Conservation (phyloP, 92 coral and sea anemone genomes). For the Montipora capitata region DNA sequence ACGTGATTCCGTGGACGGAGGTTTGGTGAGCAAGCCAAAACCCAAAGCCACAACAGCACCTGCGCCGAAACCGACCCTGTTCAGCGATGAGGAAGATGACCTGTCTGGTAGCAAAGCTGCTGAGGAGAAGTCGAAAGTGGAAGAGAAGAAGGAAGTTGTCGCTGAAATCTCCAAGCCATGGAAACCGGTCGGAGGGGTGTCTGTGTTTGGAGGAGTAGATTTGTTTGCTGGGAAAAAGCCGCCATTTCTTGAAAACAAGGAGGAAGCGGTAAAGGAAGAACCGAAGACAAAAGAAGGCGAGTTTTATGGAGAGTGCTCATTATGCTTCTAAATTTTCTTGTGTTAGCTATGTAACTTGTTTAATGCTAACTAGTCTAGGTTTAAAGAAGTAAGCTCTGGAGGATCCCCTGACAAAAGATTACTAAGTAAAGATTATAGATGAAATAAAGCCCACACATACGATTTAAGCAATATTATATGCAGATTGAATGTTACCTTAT, state of each 20-base stretch:
- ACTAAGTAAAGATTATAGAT: too few species aligned
- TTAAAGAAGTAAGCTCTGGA: too few species aligned
- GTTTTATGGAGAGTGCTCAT: background rate
- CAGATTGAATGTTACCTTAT: too few species aligned
- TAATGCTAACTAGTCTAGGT: too few species aligned
- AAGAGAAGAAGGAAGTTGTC: conserved; percentile 69
- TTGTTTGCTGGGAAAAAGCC: conserved; percentile 95
- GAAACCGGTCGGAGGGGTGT: conserved; percentile 90
- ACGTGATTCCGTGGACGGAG: conserved; percentile 32
- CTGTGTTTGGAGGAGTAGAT: conserved; percentile 97
- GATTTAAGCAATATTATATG: too few species aligned
- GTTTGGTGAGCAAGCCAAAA: conserved; percentile 50
- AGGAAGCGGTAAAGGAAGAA: conserved; percentile 21
- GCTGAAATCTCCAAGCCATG: conserved; percentile 68
- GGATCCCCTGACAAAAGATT: too few species aligned
- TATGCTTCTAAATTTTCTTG: too few species aligned
- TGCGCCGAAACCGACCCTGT: conserved; percentile 70
- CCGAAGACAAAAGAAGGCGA: conserved; percentile 47
- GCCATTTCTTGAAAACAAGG: conserved; percentile 72
- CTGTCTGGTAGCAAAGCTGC: conserved; percentile 67
- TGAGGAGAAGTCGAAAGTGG: conserved; percentile 59
- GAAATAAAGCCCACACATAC: too few species aligned
- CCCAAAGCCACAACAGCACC: conserved; percentile 46
- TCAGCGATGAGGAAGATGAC: conserved; percentile 90
- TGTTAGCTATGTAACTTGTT: too few species aligned